Percentiles rank a stretch among this genome's conserved stretches.
phyloP scores from a whole-genome alignment of 2,797 vertebrate genomes.

The Podargus strigoides region DNA sequence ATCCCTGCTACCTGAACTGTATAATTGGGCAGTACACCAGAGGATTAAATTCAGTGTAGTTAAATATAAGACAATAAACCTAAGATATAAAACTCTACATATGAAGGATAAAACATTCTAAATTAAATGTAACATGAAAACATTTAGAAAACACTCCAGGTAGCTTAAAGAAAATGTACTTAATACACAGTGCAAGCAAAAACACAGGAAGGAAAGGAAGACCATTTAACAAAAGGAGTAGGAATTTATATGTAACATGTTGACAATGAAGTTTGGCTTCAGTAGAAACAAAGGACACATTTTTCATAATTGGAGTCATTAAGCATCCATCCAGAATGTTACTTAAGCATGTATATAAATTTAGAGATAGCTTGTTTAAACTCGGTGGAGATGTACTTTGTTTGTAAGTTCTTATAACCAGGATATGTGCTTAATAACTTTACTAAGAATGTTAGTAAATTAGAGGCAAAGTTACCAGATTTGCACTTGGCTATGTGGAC shows the following conservation, averaged over 20 bases:
- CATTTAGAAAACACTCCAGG: not conserved
- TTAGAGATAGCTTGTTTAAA: not conserved
- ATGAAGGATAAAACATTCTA: not conserved
- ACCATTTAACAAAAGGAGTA: not conserved
- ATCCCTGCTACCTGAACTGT: not conserved
- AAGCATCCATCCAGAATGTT: not conserved
- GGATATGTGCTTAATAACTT: not conserved
- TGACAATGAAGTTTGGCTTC: not conserved
- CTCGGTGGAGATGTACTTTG: not conserved
- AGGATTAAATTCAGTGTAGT: not conserved
- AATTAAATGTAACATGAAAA: not conserved
- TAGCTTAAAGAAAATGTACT: not conserved
- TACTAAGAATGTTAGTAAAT: not conserved
- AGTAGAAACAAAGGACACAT: not conserved
- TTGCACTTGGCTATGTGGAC: not conserved
- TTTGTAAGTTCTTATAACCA: not conserved
- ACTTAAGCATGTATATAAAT: not conserved
- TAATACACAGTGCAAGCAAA: not conserved
- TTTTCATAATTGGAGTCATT: not conserved
- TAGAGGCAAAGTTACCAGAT: not conserved
- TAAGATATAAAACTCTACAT: not conserved
- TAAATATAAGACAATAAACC: not conserved
- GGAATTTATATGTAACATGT: not conserved
- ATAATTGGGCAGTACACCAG: not conserved
- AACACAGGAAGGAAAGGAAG: not conserved